These are phyloP conservation scores for Ellobium chinense DNA, from an alignment of 2,888 invertebrate genomes.

Conservation along the genomic window DNA sequence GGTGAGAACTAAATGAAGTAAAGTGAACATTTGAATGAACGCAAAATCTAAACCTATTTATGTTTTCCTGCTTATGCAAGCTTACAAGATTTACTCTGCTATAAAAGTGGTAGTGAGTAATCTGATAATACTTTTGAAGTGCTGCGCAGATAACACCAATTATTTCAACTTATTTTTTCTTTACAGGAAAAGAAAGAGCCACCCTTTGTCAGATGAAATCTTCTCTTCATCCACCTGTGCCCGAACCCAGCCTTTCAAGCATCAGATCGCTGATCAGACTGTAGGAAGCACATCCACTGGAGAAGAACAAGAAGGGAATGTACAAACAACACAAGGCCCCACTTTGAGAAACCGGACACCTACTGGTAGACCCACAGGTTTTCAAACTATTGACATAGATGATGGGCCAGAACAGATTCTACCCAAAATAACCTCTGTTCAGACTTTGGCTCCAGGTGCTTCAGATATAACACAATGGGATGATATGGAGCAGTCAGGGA, in stretches of 20 bases:
- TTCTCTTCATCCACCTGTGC: conserved; percentile 41
- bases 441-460: background rate
- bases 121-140: no score
- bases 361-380: background rate
- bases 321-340: no score
- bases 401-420: background rate
- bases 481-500: background rate
- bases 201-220: conserved; percentile 46
- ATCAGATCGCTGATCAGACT: background rate
- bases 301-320: background rate
- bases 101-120: no score
- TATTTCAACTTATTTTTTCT: no score
- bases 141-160: no score
- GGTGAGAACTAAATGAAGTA: no score
- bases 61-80: no score
- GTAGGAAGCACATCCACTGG: background rate
- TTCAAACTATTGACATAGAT: background rate
- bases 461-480: conserved; percentile 2
- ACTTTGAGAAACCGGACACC: background rate
- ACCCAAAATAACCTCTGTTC: conserved; percentile 19
- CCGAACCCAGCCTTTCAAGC: conserved; percentile 40
- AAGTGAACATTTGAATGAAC: no score
- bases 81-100: no score
- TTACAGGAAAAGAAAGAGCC: conserved; percentile 44
- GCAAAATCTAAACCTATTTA: no score